phyloP scores from a whole-genome alignment of 2,888 invertebrate species.

The Choreutis nemorana region DNA sequence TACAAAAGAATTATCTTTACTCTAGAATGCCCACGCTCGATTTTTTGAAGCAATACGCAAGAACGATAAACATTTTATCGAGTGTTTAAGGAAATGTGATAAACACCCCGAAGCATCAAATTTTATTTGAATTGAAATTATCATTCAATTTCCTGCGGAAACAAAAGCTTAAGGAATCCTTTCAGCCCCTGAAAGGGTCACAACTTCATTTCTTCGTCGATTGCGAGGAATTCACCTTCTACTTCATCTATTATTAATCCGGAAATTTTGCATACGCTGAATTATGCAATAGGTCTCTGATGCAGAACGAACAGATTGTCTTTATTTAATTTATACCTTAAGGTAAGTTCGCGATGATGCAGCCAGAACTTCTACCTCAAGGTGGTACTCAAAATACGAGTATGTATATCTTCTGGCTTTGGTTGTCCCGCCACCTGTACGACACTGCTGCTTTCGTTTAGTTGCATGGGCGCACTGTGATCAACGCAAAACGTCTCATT shows the following conservation, averaged over 20 bases:
- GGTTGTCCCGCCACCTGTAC: background rate
- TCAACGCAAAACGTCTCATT: background rate
- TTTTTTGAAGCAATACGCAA: too few relatives aligned
- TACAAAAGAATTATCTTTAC: too few relatives aligned
- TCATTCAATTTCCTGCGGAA: slow-evolving; percentile 26
- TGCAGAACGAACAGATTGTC: slow-evolving; percentile 44
- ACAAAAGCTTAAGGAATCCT: slow-evolving; percentile 28
- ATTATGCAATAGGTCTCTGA: slow-evolving; percentile 42
- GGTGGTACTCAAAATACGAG: slow-evolving; percentile 24
- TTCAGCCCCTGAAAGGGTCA: slow-evolving; percentile 35
- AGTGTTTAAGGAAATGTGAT: too few relatives aligned
- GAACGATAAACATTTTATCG: too few relatives aligned
- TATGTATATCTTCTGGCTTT: slow-evolving; percentile 1
- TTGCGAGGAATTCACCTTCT: slow-evolving; percentile 39
- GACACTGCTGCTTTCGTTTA: background rate
- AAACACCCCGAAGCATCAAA: too few relatives aligned
- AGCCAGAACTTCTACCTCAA: slow-evolving; percentile 20
- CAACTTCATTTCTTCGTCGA: slow-evolving; percentile 32
- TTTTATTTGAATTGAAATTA: too few relatives aligned
- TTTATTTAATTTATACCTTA: slow-evolving; percentile 43
- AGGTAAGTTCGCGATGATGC: slow-evolving; percentile 21
- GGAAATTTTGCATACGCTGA: slow-evolving; percentile 48
- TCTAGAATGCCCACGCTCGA: too few relatives aligned
- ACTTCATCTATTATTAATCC: slow-evolving; percentile 51
- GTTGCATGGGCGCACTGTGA: background rate